phyloP scores from a whole-genome alignment of 2,888 invertebrate genomes.

The Campoplex capitator region DNA sequence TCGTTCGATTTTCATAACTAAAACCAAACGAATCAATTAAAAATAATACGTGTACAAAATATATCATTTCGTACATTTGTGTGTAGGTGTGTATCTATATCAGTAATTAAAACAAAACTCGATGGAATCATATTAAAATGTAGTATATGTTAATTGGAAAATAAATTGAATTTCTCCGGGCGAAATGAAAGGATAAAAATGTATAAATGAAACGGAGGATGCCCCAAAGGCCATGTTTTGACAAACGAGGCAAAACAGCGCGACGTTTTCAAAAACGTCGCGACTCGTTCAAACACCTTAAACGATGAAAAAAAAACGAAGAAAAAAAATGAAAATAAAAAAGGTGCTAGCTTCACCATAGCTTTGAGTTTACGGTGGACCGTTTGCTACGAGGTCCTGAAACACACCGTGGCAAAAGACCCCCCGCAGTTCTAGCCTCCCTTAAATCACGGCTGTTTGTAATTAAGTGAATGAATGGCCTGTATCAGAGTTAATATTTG shows the following conservation, averaged over 20 bases:
- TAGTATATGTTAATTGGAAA: constrained; percentile 4
- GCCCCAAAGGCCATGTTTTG: constrained; percentile 16
- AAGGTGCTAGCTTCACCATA: neutral
- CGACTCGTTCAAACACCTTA: constrained; percentile 16
- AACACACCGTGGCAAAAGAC: constrained; percentile 68
- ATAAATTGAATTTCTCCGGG: constrained; percentile 5
- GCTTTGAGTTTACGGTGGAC: neutral
- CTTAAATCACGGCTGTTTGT: constrained; percentile 85
- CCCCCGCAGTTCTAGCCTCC: constrained; percentile 81
- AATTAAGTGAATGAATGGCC: constrained; percentile 85
- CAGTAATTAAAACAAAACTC: neutral
- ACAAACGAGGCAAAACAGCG: constrained; percentile 18
- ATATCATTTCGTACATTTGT: neutral
- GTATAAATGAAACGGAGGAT: neutral
- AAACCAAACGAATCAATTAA: constrained; percentile 9
- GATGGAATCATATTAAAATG: neutral
- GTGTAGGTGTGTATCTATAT: no score
- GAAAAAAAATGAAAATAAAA: neutral
- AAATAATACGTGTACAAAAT: neutral
- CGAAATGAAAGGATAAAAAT: constrained; percentile 16
- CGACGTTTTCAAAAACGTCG: constrained; percentile 8
- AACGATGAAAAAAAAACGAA: neutral
- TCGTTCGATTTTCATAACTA: neutral
- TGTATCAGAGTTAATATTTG: constrained; percentile 85
- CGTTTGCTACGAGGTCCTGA: constrained; percentile 5